Evolutionary conservation across 2,888 invertebrate species (phyloP), one percentile per base, ranked within the genome.

Genomic region (Plutella xylostella): DNA sequence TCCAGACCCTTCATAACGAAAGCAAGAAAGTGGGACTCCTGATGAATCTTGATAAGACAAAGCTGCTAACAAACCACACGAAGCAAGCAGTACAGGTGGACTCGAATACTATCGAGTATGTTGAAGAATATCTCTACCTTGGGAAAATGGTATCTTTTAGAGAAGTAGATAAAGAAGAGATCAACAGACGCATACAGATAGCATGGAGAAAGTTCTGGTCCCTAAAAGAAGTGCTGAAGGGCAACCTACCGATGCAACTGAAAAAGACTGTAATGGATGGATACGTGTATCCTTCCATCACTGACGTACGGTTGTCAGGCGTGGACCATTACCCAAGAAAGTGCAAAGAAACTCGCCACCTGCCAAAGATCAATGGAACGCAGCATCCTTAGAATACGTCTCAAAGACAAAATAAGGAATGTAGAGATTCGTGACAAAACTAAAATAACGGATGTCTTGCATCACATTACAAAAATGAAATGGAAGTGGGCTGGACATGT

Each of bases 401-500:
- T 15, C 9, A 35, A 15, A 15, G 18, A 35, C 9, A 35, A 35
- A 17, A 18, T 35, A 5, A 15, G 18, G 9, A 14, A 35, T 17
- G 18, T 2, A 15, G 17, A 35, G 3, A 35, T 35, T 9, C 14
- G 35, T 4, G 17, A 9, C 3, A 35, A 5, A 15, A 35, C 35
- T 18, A 35, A 35, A 18, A 5, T 18, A 15, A 35, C 17, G 1
- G 18, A 35, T 12, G 35, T 18, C 5, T 12, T 18, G 2, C 11
- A 18, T 15, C 11, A 4, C 35, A 35, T 18, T 31, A 20, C 20
- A 18, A 12, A 20, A 46, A n/a, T n/a, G n/a, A 47, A 51, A 41
- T 51, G 51, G 47, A 31, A 43, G 33, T 49, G 49, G 47, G 31
- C 44, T 4, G 47, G 51, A 25, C 51, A 48, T 38, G 42, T 47